Base-by-base conservation (phyloP, 2,113 vertebrate genomes). In the Bambusicola thoracicus region DNA sequence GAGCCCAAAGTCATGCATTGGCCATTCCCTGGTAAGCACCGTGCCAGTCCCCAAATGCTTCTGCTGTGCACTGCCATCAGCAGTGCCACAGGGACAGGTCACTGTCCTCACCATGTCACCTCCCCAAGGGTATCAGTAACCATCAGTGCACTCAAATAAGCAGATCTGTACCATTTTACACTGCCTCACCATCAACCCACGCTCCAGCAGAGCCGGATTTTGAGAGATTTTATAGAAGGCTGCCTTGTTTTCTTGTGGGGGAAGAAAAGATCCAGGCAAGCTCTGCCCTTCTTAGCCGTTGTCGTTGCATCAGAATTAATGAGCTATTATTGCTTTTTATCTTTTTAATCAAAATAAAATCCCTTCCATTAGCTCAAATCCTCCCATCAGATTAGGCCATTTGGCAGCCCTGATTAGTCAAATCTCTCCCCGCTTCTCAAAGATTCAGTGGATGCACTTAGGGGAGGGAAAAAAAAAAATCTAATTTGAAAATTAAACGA, bases 291-390 rank as follows among this genome's bases (percentile, higher is more conserved):
- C 75, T 81, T 56, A 41, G 27, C 53, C 32, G 49, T 76, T 89
- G 30, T 70, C 40, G 59, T 80, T 70, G 34, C 36, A 85, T 18
- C 13, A 0, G 43, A 79, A 87, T 93, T 80, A 20, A 59, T 70
- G 22, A 85, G 65, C 53, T 87, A 56, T 77, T 92, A 83, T 63
- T 80, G 63, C 46, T 79, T 93, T 89, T 92, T 91, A 77, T 80
- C 78, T 94, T 85, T 87, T 53, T 19, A 82, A 90, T 92, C 72
- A 65, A 83, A 91, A 83, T 72, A 68, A 89, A 94, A 92, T 75
- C 87, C 72, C 38, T 81, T 95, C 76, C 79, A 91, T 78, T 91
- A 89, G 68, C 51, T 93, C 41, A 87, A 89, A 91, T 78, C 65
- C 56, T 85, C 82, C 76, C 36, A 53, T 67, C 86, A 91, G 61